These are phyloP conservation scores for Microctonus brassicae DNA, from an alignment of 2,888 invertebrate genomes.

Conservation along the genomic window DNA sequence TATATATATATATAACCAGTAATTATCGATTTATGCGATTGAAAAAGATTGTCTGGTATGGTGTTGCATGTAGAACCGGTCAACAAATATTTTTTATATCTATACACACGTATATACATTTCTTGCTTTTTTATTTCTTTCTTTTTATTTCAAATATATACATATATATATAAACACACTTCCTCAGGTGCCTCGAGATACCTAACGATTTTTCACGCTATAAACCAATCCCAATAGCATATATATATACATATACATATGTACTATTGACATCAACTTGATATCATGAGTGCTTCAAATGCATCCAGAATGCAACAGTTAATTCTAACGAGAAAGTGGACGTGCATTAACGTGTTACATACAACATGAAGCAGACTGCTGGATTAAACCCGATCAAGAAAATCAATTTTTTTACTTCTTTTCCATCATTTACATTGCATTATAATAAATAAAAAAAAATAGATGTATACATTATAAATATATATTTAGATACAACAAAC, in stretches of 20 bases:
- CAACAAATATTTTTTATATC: not conserved
- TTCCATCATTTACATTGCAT: not conserved
- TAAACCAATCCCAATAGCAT: not conserved
- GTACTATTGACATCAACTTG: not conserved
- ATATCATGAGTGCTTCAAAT: not conserved
- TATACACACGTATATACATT: not conserved
- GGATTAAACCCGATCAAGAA: not conserved
- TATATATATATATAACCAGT: not conserved
- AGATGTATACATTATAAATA: too few relatives aligned
- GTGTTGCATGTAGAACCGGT: not conserved
- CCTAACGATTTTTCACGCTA: constrained; percentile 18
- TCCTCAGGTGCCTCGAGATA: constrained; percentile 24
- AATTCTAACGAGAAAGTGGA: constrained; percentile 12
- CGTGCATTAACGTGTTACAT: constrained; percentile 17
- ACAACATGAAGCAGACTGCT: not conserved
- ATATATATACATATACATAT: too few relatives aligned
- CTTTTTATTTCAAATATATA: not conserved
- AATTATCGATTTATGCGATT: not conserved
- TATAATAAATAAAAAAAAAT: too few relatives aligned
- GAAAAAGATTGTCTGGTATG: not conserved
- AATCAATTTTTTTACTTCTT: not conserved
- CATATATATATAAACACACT: too few relatives aligned
- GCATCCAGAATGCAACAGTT: constrained; percentile 21
- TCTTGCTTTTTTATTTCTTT: not conserved
- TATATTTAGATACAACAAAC: too few relatives aligned